These are phyloP conservation scores for Toxotes jaculatrix DNA, from an alignment of 2,113 vertebrate species.

Conservation along the genomic window DNA sequence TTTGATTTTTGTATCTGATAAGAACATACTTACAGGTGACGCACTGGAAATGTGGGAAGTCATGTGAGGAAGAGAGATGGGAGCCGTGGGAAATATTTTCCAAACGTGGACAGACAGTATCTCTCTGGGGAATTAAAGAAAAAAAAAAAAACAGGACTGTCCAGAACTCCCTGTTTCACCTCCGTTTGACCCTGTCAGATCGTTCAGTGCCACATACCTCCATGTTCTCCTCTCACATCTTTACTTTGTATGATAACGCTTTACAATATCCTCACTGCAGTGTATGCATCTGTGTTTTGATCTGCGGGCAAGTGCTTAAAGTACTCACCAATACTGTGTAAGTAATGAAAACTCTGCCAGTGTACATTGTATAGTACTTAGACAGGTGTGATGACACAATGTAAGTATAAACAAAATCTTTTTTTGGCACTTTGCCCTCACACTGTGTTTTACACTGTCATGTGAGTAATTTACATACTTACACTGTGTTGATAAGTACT, in stretches of 20 bases:
- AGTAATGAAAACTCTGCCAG: conserved; percentile 47
- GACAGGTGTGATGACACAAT: conserved; percentile 54
- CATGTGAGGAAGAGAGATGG: conserved; percentile 43
- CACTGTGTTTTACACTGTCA: conserved; percentile 56
- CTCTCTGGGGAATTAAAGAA: conserved; percentile 30
- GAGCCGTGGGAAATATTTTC: conserved; percentile 40
- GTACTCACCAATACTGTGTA: conserved; percentile 53
- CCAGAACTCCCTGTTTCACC: conserved; percentile 69
- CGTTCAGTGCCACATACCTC: conserved; percentile 63
- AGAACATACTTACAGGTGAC: conserved; percentile 75
- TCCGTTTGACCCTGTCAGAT: conserved; percentile 51
- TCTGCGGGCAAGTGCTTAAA: conserved; percentile 47
- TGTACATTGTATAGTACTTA: conserved; percentile 22
- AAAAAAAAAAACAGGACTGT: conserved; percentile 31
- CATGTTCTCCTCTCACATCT: conserved; percentile 51
- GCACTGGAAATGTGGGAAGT: conserved; percentile 72
- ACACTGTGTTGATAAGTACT: conserved; percentile 50
- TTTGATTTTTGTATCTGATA: conserved; percentile 79
- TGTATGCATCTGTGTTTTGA: conserved; percentile 46
- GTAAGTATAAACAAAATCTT: conserved; percentile 35
- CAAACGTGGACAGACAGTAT: conserved; percentile 38
- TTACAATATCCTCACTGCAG: conserved; percentile 54
- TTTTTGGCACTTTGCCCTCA: conserved; percentile 59
- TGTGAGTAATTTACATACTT: conserved; percentile 29
- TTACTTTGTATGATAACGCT: conserved; percentile 33